A percentile compares a stretch with the other conserved stretches of the same genome.
phyloP scores from a whole-genome alignment of 1,140 invertebrate species.

The Aricia agestis region DNA sequence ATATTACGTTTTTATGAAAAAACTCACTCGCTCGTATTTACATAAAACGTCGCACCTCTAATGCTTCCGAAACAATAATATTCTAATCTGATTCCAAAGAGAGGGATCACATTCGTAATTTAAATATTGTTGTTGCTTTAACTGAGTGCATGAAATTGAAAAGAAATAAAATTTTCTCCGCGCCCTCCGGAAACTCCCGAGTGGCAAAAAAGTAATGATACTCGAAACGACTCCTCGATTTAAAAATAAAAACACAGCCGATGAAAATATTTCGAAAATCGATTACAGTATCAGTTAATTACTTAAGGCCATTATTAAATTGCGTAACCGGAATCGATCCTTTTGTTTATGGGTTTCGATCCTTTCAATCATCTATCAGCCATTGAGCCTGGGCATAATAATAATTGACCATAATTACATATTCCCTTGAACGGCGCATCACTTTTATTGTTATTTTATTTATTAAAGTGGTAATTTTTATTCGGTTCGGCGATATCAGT shows the following conservation, averaged over 20 bases:
- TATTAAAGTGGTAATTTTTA: conserved; percentile 74
- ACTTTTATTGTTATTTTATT: conserved; percentile 76
- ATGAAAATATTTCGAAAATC: conserved; percentile 37
- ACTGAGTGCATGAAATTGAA: conserved; percentile 69
- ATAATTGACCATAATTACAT: conserved; percentile 76
- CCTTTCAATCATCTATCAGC: conserved; percentile 74
- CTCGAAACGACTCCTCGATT: conserved; percentile 22
- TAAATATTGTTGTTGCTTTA: conserved; percentile 72
- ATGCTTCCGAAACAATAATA: neutral
- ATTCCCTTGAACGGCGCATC: conserved; percentile 70
- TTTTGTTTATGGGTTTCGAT: conserved; percentile 73
- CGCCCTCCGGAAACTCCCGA: conserved; percentile 44
- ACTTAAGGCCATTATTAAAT: conserved; percentile 64
- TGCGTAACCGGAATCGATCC: conserved; percentile 70
- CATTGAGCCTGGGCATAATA: conserved; percentile 72
- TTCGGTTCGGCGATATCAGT: conserved; percentile 62
- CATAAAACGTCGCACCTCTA: neutral
- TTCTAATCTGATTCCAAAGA: conserved; percentile 12
- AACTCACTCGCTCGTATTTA: neutral
- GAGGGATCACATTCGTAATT: conserved; percentile 57
- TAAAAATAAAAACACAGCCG: conserved; percentile 22
- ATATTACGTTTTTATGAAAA: no score
- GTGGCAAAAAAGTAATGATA: conserved; percentile 23
- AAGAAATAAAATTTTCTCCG: conserved; percentile 64
- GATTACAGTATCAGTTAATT: conserved; percentile 66